Percentiles rank a stretch among this genome's conserved stretches.
phyloP scores from a whole-genome alignment of 2,888 invertebrate species.

The Lasioglossum zephyrum region DNA sequence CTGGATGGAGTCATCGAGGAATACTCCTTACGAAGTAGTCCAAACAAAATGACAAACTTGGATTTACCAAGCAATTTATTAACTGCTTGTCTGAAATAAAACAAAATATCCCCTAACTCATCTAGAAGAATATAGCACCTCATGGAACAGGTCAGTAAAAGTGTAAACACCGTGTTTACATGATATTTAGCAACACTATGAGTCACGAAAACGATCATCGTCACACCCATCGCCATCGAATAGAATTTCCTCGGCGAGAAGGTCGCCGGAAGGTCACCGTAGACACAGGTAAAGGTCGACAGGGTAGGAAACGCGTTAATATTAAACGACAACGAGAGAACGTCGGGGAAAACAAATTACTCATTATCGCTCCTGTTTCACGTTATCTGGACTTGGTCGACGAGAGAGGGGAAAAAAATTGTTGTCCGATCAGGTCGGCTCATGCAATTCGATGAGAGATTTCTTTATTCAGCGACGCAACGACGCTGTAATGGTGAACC shows the following conservation, averaged over 20 bases:
- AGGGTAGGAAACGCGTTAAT: background rate
- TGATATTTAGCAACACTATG: background rate
- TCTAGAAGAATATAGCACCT: too few relatives aligned
- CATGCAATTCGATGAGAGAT: slow-evolving; percentile 49
- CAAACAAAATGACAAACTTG: background rate
- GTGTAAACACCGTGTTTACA: background rate
- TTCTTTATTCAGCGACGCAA: slow-evolving; percentile 34
- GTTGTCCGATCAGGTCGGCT: background rate
- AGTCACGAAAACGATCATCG: background rate
- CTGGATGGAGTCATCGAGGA: background rate
- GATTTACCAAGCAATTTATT: background rate
- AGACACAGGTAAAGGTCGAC: background rate
- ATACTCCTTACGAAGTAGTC: background rate
- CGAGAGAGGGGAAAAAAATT: background rate
- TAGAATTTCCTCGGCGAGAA: background rate
- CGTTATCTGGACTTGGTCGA: background rate
- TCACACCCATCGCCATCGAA: background rate
- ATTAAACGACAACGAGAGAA: background rate
- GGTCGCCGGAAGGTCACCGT: background rate
- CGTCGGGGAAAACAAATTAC: slow-evolving; percentile 3
- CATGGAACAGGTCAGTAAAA: too few relatives aligned
- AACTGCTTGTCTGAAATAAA: too few relatives aligned
- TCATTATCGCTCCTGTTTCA: slow-evolving; percentile 15
- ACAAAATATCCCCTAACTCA: too few relatives aligned
- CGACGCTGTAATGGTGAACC: slow-evolving; percentile 27